phyloP scores from a whole-genome alignment of 2,888 invertebrate species.

The Megaustenia siamemsis region DNA sequence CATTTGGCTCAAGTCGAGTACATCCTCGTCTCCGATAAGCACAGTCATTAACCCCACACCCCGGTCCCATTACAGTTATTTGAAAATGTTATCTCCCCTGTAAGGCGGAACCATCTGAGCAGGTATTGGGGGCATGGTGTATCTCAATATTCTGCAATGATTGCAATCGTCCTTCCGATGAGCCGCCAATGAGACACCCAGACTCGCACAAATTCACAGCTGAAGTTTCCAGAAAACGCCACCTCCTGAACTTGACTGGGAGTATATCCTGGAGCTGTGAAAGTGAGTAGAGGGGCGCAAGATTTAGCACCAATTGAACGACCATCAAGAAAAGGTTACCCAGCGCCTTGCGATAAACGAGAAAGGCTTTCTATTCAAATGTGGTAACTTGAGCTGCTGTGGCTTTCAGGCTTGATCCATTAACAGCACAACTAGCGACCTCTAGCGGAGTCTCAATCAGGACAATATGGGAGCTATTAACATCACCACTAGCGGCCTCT shows the following conservation, averaged over 20 bases:
- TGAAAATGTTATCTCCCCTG: no score
- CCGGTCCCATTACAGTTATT: no score
- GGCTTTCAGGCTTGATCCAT: not conserved
- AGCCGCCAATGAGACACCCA: not conserved
- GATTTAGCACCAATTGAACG: slow-evolving; percentile 37
- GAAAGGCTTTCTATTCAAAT: slow-evolving; percentile 36
- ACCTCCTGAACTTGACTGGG: not conserved
- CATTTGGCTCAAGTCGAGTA: no score
- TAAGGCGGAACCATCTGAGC: no score
- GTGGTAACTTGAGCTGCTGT: slow-evolving; percentile 7
- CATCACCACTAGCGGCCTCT: not conserved
- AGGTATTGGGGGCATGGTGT: no score
- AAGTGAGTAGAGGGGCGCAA: not conserved
- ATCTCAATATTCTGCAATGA: not conserved
- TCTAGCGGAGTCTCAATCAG: not conserved
- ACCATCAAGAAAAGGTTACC: not conserved
- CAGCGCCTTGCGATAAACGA: not conserved
- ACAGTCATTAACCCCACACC: no score
- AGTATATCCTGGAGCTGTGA: not conserved
- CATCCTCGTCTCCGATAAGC: no score
- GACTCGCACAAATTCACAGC: not conserved
- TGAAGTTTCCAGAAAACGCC: not conserved
- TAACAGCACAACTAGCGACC: slow-evolving; percentile 7
- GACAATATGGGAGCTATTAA: not conserved
- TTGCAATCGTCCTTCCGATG: not conserved